These are phyloP conservation scores for Eupsittula cactorum DNA, from an alignment of 2,113 vertebrate genomes.

Conservation along the genomic window DNA sequence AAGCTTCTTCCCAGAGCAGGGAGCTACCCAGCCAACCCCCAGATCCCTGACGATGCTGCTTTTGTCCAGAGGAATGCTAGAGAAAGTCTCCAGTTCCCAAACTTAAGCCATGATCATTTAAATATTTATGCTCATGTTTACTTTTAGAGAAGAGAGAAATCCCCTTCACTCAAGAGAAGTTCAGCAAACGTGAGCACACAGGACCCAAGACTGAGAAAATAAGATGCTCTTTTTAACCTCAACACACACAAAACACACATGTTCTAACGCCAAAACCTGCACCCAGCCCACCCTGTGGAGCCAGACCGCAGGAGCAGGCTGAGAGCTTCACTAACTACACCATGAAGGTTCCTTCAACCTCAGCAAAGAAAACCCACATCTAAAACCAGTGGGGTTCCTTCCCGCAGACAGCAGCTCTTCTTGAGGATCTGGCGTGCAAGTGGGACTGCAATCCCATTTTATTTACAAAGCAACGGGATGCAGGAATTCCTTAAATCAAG, in stretches of 20 bases:
- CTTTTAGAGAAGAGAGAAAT: neutral
- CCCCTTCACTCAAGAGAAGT: neutral
- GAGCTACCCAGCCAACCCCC: neutral
- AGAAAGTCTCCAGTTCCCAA: constrained; percentile 24
- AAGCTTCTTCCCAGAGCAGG: neutral
- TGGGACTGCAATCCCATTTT: neutral
- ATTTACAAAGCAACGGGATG: neutral
- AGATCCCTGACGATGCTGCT: neutral
- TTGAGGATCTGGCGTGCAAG: neutral
- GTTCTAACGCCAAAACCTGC: neutral
- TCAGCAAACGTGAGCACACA: neutral
- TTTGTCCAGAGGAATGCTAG: constrained; percentile 12
- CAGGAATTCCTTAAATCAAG: constrained; percentile 15
- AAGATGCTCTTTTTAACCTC: neutral
- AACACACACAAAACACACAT: neutral
- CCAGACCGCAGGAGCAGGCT: neutral
- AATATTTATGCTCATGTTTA: constrained; percentile 43
- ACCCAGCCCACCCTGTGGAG: neutral
- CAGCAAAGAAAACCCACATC: neutral
- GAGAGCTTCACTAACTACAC: neutral
- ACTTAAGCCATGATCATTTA: neutral
- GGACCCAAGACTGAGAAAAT: neutral
- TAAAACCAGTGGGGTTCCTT: neutral
- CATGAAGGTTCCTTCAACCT: fast-evolving
- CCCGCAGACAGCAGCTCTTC: neutral